Percentiles rank a stretch among this genome's conserved stretches.
Conservation (phyloP, 2,113 vertebrate species). For the Pleuronectes platessa region DNA sequence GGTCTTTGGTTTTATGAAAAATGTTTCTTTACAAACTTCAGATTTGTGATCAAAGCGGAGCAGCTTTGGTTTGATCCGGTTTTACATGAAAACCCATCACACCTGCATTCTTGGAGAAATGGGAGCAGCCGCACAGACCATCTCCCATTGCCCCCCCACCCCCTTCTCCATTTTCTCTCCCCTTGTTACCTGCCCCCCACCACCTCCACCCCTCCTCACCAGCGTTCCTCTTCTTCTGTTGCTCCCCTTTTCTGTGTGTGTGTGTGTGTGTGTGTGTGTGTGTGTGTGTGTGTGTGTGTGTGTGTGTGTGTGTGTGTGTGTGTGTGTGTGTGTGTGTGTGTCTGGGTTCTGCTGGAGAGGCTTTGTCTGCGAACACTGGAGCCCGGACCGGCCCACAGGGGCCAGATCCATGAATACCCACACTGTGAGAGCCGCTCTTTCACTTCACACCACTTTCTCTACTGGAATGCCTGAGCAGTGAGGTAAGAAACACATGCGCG, state of each 20-base stretch:
- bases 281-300: conserved; percentile 78
- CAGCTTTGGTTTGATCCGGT: conserved; percentile 15
- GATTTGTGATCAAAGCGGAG: conserved; percentile 6
- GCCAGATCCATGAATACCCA: conserved; percentile 83
- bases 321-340: conserved; percentile 78
- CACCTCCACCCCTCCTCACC: not conserved
- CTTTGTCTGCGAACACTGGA: conserved; percentile 84
- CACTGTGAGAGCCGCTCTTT: conserved; percentile 84
- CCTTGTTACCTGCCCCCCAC: conserved; percentile 66
- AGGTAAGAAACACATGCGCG: conserved; percentile 78
- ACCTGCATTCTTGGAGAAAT: conserved; percentile 57
- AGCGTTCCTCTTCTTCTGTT: not conserved
- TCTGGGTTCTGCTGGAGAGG: conserved; percentile 76
- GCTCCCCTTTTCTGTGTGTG: conserved; percentile 37
- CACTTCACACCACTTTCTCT: conserved; percentile 82
- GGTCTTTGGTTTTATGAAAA: not conserved
- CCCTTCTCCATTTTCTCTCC: conserved; percentile 60
- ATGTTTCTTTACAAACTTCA: not conserved
- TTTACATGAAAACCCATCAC: conserved; percentile 50
- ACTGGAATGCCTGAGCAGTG: conserved; percentile 84
- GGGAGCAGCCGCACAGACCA: conserved; percentile 55
- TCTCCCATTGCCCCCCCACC: conserved; percentile 44
- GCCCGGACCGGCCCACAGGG: conserved; percentile 74
- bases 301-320: conserved; percentile 70
- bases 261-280: conserved; percentile 76